Evolutionary conservation across 2,888 invertebrate species (phyloP).

Genomic region (Synanthedon formicaeformis): DNA sequence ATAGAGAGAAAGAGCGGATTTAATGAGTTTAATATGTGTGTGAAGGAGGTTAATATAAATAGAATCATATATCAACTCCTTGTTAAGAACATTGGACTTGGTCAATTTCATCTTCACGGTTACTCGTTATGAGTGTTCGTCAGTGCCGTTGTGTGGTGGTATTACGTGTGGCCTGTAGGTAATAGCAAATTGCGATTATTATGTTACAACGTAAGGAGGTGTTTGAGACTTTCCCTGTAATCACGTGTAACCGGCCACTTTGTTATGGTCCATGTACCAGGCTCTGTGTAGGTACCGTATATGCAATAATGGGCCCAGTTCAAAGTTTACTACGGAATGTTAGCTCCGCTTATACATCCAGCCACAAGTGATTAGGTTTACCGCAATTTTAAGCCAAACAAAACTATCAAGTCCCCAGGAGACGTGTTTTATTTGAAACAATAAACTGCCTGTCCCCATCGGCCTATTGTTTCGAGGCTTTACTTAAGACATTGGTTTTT

Average conservation of each 20-base stretch:
- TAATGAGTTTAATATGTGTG: background rate
- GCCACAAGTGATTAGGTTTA: too few relatives aligned
- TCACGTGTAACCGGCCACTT: slow-evolving; percentile 13
- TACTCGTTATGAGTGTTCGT: slow-evolving; percentile 23
- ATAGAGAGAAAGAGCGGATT: too few relatives aligned
- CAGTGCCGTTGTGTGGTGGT: slow-evolving; percentile 14
- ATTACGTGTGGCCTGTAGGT: slow-evolving; percentile 28
- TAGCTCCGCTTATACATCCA: too few relatives aligned
- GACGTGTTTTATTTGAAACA: too few relatives aligned
- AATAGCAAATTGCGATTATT: slow-evolving; percentile 39
- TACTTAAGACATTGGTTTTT: too few relatives aligned
- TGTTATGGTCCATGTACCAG: slow-evolving; percentile 2
- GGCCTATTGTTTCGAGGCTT: too few relatives aligned
- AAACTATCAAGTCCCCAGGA: too few relatives aligned
- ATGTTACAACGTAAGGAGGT: slow-evolving; percentile 36
- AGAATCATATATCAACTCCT: background rate
- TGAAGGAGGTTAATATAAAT: background rate
- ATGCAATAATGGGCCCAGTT: background rate
- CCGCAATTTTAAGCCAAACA: too few relatives aligned
- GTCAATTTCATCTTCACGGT: slow-evolving; percentile 22
- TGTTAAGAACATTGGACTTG: background rate
- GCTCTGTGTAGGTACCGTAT: background rate
- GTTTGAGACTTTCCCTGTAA: slow-evolving; percentile 34
- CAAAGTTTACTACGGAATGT: background rate
- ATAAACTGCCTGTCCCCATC: too few relatives aligned